Evolutionary conservation across 2,888 invertebrate species (phyloP).

Genomic region (Baccha elongata): DNA sequence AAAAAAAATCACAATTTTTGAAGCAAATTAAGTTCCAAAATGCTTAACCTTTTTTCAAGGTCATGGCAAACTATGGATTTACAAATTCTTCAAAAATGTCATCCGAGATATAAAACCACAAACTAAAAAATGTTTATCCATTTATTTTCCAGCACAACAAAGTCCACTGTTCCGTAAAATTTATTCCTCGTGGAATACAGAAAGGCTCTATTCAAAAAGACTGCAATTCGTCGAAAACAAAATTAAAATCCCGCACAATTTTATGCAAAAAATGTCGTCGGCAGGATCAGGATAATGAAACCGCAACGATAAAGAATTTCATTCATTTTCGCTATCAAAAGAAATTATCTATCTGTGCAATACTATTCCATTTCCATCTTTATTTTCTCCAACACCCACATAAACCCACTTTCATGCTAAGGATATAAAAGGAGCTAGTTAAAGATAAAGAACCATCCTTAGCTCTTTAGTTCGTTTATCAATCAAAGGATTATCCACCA

Average conservation of each 20-base stretch:
- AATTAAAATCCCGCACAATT: conserved; percentile 29
- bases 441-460: conserved; percentile 47
- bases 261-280: conserved; percentile 36
- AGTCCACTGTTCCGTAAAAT: too few species aligned
- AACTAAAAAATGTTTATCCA: too few species aligned
- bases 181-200: too few species aligned
- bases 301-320: conserved; percentile 55
- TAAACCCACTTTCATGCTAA: not conserved
- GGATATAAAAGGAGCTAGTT: conserved; percentile 22
- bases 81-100: too few species aligned
- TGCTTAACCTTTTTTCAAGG: too few species aligned
- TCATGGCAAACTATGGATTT: too few species aligned
- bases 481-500: conserved; percentile 65
- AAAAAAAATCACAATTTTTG: too few species aligned
- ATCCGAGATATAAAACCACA: too few species aligned
- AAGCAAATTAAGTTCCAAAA: too few species aligned
- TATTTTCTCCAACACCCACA: too few species aligned
- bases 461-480: conserved; percentile 58
- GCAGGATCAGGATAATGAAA: conserved; percentile 25
- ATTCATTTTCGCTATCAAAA: conserved; percentile 61
- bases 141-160: too few species aligned
- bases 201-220: too few species aligned
- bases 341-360: conserved; percentile 49
- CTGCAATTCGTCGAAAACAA: not conserved
- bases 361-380: not conserved